Evolutionary conservation across 2,797 vertebrate genomes (phyloP).

Genomic region (Rhabdophis nuchalis): DNA sequence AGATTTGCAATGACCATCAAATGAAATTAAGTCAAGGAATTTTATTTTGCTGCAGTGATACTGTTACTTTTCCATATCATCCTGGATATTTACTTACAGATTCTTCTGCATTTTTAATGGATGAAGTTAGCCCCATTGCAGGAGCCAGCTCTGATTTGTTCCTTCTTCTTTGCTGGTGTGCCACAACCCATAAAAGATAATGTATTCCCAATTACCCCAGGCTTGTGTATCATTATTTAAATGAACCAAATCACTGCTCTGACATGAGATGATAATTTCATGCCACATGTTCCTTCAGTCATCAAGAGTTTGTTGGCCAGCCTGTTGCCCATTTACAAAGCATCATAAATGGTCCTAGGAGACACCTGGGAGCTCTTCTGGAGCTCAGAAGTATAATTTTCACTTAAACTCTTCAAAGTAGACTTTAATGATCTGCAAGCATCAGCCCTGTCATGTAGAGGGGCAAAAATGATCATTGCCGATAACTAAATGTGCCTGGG

Average conservation of each 20-base stretch:
- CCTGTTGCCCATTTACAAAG: constrained; percentile 30
- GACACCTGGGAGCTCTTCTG: constrained; percentile 20
- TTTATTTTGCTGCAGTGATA: background rate
- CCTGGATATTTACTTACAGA: constrained; percentile 5
- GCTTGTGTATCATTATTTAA: constrained; percentile 51
- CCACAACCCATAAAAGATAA: constrained; percentile 37
- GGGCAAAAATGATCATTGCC: constrained; percentile 42
- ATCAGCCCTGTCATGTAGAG: constrained; percentile 40
- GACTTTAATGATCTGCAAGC: constrained; percentile 35
- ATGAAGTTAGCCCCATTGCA: constrained; percentile 4
- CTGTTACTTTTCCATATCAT: background rate
- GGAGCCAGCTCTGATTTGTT: constrained; percentile 19
- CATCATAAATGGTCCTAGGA: constrained; percentile 36
- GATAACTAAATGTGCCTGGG: constrained; percentile 30
- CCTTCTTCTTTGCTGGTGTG: constrained; percentile 1
- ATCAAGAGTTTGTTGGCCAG: constrained; percentile 16
- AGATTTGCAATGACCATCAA: constrained; percentile 26
- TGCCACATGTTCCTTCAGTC: constrained; percentile 25
- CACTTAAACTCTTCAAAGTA: constrained; percentile 33
- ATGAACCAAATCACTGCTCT: constrained; percentile 37
- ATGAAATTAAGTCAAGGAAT: background rate
- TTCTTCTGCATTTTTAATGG: constrained; percentile 3
- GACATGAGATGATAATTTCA: constrained; percentile 33
- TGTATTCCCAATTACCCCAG: constrained; percentile 27
- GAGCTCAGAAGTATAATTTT: constrained; percentile 47